These are phyloP conservation scores for Urocitellus parryii DNA, from an alignment of 2,113 vertebrate species.

Conservation along the genomic window DNA sequence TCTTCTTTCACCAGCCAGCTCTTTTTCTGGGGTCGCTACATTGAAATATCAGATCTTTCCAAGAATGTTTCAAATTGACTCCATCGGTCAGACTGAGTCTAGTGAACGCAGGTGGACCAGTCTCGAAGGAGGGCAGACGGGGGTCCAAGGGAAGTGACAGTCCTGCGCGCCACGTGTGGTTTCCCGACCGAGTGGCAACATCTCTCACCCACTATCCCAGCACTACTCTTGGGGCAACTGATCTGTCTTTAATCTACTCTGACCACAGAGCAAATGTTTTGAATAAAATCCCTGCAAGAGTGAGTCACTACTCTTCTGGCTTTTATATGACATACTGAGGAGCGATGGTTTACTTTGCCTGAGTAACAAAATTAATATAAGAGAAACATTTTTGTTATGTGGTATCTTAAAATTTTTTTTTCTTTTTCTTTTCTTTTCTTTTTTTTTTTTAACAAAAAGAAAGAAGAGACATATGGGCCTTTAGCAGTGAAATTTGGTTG, in stretches of 20 bases:
- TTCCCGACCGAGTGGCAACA: conserved; percentile 88
- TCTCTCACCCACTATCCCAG: conserved; percentile 89
- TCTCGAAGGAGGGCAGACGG: background rate
- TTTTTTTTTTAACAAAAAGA: conserved; percentile 41
- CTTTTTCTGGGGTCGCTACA: conserved; percentile 16
- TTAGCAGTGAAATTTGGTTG: conserved; percentile 70
- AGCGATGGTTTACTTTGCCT: conserved; percentile 93
- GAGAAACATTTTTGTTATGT: conserved; percentile 94
- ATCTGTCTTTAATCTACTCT: conserved; percentile 89
- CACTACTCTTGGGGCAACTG: conserved; percentile 88
- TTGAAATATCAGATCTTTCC: accelerated
- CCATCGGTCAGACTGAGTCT: background rate
- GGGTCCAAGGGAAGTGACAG: conserved; percentile 81
- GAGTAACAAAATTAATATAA: conserved; percentile 92
- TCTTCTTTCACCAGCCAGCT: background rate
- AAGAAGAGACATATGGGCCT: conserved; percentile 72
- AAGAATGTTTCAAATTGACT: background rate
- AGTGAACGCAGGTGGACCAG: conserved; percentile 84
- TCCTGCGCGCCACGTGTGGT: conserved; percentile 89
- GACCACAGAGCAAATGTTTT: conserved; percentile 95
- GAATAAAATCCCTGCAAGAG: conserved; percentile 92
- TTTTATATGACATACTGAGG: conserved; percentile 86
- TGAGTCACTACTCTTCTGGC: conserved; percentile 90
- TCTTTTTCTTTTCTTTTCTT: too few species aligned
- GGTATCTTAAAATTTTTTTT: conserved; percentile 85